Base-by-base conservation (phyloP, 2,113 vertebrate species). In the Misgurnus anguillicaudatus region DNA sequence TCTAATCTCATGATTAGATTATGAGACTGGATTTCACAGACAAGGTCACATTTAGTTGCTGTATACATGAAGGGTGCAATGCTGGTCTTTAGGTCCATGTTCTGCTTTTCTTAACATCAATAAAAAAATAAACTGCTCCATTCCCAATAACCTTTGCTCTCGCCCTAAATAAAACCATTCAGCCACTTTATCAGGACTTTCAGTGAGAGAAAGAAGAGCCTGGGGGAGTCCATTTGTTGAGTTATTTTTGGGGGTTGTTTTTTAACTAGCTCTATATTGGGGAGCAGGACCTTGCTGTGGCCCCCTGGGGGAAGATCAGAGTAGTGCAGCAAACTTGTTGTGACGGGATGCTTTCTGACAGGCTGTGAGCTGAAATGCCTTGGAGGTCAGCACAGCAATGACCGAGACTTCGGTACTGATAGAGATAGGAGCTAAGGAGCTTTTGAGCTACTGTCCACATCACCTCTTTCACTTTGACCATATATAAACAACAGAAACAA, bases 301-400 rank as follows among this genome's bases (percentile, higher is more conserved):
- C 64, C 70, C 55, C 83, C 83, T 78, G 77, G 60, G 74, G 77
- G 80, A 9, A 39, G n/a, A 63, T 31, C 11, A 61, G 58, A 51
- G 64, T 67, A 69, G 24, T 66, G 76, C 68, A 79, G 38, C 42
- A 53, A 16, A 63, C 21, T 42, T 42, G 60, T 21, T 66, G 14
- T 78, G 81, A 82, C 61, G 1, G 69, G 73, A 82, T 80, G 24
- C 64, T 70, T 19, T 71, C 64, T 80, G 73, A 85, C 74, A 75
- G 64, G 47, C 60, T 72, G 21, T 38, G 45, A 41, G 67, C 55
- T 60, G 6, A 82, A 67, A 85, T 13, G 61, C 68, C 72, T 73
- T 64, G 55, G 66, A 82, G 83, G n/a, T 55, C 39, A 62, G 38
- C 24, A 39, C 58, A 65, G 38, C 13, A 39, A 4, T 38, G 51